These are phyloP conservation scores for Philotrypesis tridentata DNA, from an alignment of 1,140 invertebrate species.

Conservation along the genomic window DNA sequence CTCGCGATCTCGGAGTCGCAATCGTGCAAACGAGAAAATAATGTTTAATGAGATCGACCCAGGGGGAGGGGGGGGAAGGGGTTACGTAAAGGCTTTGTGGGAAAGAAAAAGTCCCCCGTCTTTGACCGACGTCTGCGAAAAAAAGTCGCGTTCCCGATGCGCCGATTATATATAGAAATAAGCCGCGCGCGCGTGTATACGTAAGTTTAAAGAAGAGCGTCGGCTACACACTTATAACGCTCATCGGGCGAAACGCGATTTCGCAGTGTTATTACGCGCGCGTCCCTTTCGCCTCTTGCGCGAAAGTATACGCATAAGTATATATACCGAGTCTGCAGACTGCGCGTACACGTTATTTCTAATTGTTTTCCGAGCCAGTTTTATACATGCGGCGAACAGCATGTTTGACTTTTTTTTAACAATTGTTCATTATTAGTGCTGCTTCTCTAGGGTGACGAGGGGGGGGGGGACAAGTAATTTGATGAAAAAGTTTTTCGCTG, in stretches of 20 bases:
- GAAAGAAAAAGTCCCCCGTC: background rate
- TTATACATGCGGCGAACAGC: no score
- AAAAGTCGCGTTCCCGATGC: background rate
- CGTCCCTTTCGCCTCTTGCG: conserved; percentile 7
- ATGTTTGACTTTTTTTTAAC: no score
- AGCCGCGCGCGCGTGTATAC: background rate
- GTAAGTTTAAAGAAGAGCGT: background rate
- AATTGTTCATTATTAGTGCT: no score
- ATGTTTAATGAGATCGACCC: no score
- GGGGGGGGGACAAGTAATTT: no score
- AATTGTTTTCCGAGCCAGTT: conserved; percentile 4
- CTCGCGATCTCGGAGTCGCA: no score
- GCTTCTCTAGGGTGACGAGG: no score
- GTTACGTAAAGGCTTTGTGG: background rate
- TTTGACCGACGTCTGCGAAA: background rate
- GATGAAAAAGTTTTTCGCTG: no score
- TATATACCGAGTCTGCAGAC: no score
- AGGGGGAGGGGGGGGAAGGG: no score
- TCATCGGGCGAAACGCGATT: background rate
- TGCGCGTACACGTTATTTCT: background rate
- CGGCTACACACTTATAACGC: background rate
- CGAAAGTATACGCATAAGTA: background rate
- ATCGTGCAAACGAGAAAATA: no score
- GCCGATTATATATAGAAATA: background rate
- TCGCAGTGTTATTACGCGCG: background rate